Conservation (phyloP, 2,797 vertebrate species). For the Okamejei kenojei region DNA sequence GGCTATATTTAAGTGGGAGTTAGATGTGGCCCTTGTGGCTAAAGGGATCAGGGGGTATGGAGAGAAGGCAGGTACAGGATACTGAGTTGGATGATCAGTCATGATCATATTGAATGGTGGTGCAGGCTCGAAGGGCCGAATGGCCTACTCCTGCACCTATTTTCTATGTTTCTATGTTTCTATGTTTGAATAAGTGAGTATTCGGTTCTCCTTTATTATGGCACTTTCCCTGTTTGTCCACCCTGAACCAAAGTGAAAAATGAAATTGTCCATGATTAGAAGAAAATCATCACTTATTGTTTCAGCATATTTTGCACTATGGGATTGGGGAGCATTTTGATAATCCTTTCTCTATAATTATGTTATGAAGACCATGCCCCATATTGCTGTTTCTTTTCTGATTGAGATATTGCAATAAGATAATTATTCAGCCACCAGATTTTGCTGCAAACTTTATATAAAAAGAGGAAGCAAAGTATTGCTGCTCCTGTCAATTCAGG, state of each 20-base stretch:
- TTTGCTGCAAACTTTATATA: background rate
- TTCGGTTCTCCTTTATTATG: background rate
- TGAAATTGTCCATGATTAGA: background rate
- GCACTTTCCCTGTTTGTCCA: background rate
- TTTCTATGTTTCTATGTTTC: too few relatives aligned
- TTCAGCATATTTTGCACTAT: too few relatives aligned
- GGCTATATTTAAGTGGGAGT: too few relatives aligned
- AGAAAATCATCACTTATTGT: background rate
- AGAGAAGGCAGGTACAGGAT: too few relatives aligned
- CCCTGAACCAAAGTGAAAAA: background rate
- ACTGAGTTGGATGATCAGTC: too few relatives aligned
- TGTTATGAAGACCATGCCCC: too few relatives aligned
- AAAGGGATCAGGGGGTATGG: too few relatives aligned
- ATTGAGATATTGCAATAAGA: background rate
- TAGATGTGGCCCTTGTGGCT: too few relatives aligned
- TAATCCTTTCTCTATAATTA: too few relatives aligned
- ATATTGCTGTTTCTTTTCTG: background rate
- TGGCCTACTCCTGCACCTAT: too few relatives aligned
- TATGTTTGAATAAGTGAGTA: background rate
- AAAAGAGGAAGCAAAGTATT: background rate
- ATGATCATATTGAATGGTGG: too few relatives aligned
- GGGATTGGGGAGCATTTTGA: background rate
- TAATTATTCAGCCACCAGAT: background rate
- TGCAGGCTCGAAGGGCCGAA: too few relatives aligned
- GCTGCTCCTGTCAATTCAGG: background rate